phyloP scores from a whole-genome alignment of 2,113 vertebrate species.

The Aegithalos caudatus region DNA sequence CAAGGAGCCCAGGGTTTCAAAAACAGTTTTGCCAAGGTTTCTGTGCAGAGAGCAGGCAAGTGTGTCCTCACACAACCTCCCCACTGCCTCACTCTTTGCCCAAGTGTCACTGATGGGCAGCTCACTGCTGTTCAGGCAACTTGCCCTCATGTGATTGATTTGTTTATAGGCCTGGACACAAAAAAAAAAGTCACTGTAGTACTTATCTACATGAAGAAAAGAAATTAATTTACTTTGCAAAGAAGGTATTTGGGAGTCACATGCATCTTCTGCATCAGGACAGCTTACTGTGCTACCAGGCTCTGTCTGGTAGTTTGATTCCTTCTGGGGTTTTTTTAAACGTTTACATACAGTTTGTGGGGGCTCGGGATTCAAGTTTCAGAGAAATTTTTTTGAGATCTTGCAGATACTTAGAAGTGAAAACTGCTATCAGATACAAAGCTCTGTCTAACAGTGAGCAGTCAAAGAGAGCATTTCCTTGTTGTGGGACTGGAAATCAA shows the following conservation, averaged over 20 bases:
- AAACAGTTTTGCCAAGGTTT: neutral
- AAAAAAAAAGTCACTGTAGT: neutral
- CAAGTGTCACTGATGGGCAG: neutral
- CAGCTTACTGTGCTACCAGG: neutral
- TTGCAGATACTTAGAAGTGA: neutral
- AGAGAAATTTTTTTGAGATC: neutral
- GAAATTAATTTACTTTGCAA: neutral
- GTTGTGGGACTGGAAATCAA: neutral
- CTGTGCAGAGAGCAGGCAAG: neutral
- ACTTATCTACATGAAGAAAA: neutral
- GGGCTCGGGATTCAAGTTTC: neutral
- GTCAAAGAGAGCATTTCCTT: neutral
- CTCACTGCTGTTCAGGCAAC: too few species aligned
- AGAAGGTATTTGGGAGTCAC: neutral
- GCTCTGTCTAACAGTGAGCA: neutral
- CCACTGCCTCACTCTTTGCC: neutral
- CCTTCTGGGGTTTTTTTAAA: neutral
- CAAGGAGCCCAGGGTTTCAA: neutral
- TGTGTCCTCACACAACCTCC: neutral
- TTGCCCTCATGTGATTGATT: neutral
- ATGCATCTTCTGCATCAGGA: fast-evolving
- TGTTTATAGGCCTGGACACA: neutral
- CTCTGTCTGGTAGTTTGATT: neutral
- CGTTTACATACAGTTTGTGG: neutral
- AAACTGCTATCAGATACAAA: neutral